phyloP scores from a whole-genome alignment of 2,797 vertebrate species.

The Falco biarmicus region DNA sequence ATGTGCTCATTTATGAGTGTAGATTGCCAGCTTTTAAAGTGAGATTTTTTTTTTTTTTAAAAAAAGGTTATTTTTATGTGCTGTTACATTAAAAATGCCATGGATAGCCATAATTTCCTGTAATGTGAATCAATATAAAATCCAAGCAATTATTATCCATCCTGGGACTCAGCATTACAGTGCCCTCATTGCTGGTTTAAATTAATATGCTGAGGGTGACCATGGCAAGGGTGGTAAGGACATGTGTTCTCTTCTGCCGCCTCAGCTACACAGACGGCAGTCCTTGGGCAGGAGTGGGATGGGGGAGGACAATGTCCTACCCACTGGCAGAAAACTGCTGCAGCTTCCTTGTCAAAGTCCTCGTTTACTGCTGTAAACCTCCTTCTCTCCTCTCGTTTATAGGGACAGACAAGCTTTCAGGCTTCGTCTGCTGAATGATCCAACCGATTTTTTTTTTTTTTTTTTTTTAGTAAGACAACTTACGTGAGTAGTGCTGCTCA shows the following conservation, averaged over 20 bases:
- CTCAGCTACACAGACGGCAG: not conserved
- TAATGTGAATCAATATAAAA: not conserved
- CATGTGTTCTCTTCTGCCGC: not conserved
- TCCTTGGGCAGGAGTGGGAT: slow-evolving; percentile 3
- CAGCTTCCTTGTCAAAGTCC: slow-evolving; percentile 18
- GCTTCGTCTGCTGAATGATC: not conserved
- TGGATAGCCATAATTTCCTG: not conserved
- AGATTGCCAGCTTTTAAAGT: not conserved
- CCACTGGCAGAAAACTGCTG: slow-evolving; percentile 3
- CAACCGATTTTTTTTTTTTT: not conserved
- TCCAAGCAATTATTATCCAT: not conserved
- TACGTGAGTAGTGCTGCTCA: not conserved
- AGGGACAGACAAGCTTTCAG: slow-evolving; percentile 36
- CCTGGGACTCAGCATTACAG: fast-evolving
- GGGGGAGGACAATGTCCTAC: not conserved
- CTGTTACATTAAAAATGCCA: not conserved
- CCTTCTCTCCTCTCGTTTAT: not conserved
- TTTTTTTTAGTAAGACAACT: not conserved
- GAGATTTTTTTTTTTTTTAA: not conserved
- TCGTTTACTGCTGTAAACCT: slow-evolving; percentile 6
- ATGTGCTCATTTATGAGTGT: not conserved
- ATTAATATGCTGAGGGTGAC: not conserved
- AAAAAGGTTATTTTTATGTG: not conserved
- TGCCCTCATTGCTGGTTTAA: not conserved
- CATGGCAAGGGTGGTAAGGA: not conserved